These are phyloP conservation scores for Dolichallabes microphthalmus DNA, from an alignment of 2,113 vertebrate species.

Conservation along the genomic window DNA sequence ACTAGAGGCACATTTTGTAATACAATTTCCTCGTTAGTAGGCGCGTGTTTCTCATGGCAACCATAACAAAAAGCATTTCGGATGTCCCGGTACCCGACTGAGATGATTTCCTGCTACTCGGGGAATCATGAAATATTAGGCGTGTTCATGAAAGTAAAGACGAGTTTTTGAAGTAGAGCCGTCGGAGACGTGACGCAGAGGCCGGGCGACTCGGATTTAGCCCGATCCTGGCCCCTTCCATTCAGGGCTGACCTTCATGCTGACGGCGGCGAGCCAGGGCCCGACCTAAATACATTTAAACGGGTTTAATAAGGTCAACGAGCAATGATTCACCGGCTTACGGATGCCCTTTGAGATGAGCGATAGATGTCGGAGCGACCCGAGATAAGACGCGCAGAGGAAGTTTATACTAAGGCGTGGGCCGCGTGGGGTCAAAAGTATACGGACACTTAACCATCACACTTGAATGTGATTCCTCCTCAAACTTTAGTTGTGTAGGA, in stretches of 20 bases:
- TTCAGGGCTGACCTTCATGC: conserved; percentile 69
- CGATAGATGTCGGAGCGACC: not conserved
- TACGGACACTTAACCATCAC: not conserved
- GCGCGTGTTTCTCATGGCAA: conserved; percentile 5
- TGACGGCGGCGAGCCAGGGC: conserved; percentile 65
- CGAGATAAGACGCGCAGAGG: too few species aligned
- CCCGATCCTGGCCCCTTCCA: conserved; percentile 65
- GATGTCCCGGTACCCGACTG: not conserved
- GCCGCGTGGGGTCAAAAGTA: not conserved
- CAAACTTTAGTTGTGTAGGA: not conserved
- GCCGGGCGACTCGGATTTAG: conserved; percentile 69
- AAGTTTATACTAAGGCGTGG: too few species aligned
- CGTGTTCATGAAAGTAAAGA: not conserved
- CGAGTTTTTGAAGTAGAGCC: too few species aligned
- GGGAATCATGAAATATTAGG: not conserved
- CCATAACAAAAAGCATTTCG: not conserved
- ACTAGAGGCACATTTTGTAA: conserved; percentile 3
- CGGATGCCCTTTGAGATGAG: conserved; percentile 32
- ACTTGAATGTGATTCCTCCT: not conserved
- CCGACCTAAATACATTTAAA: conserved; percentile 71
- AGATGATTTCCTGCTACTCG: not conserved
- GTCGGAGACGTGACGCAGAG: conserved; percentile 15
- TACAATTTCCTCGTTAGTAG: not conserved
- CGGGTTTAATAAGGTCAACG: conserved; percentile 50
- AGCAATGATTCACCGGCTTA: conserved; percentile 47